Percentiles rank a stretch among this genome's conserved stretches.
Conservation (phyloP, 2,113 vertebrate species). For the Gavialis gangeticus region DNA sequence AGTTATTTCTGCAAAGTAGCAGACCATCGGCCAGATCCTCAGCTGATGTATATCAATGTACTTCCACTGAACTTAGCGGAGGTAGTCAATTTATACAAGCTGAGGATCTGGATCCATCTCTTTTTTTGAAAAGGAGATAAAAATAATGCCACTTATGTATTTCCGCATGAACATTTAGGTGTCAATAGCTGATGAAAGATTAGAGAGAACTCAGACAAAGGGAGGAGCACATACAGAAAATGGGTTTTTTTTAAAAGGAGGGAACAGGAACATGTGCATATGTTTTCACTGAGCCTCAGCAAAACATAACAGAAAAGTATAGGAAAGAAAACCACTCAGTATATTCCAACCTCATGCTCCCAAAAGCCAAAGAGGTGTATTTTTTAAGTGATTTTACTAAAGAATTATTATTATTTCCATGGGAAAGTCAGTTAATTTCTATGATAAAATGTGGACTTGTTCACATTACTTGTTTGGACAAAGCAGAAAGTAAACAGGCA, state of each 20-base stretch:
- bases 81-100: neutral
- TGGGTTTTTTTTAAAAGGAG: neutral
- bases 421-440: neutral
- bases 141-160: neutral
- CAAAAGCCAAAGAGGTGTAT: neutral
- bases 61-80: constrained; percentile 3
- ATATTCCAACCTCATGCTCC: neutral
- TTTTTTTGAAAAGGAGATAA: neutral
- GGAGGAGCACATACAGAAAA: neutral
- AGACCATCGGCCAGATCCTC: neutral
- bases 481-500: neutral
- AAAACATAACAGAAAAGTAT: neutral
- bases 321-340: neutral
- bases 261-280: neutral
- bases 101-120: neutral
- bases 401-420: neutral
- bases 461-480: neutral
- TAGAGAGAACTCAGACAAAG: neutral
- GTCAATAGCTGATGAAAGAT: neutral
- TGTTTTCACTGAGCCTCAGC: neutral
- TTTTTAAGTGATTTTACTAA: neutral
- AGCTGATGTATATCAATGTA: neutral
- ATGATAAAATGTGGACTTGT: neutral
- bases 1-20: constrained; percentile 41
- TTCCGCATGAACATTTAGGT: neutral